Evolutionary conservation across 2,797 vertebrate species (phyloP).

Genomic region (Ceryle rudis): DNA sequence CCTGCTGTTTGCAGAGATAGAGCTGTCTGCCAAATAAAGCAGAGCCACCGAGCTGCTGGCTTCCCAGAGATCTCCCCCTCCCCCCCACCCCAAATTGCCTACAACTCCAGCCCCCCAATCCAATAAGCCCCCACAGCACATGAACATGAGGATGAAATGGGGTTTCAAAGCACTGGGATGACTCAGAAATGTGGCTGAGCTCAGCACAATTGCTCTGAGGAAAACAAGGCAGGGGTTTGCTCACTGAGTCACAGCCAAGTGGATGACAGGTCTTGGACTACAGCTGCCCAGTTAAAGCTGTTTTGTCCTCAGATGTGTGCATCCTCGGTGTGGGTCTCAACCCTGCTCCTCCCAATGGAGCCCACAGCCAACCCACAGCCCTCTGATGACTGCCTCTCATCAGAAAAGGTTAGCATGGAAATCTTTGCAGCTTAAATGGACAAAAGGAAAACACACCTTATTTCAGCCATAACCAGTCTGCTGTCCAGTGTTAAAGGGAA

Average conservation of each 20-base stretch:
- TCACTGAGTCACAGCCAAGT: neutral
- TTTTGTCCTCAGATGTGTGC: neutral
- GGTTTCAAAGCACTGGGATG: neutral
- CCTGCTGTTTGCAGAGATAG: neutral
- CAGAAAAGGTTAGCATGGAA: neutral
- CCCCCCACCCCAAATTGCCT: neutral
- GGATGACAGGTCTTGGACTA: neutral
- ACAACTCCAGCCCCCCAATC: neutral
- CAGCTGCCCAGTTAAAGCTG: neutral
- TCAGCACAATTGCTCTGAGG: accelerated
- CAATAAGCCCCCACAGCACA: neutral
- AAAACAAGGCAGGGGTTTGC: neutral
- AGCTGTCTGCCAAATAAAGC: neutral
- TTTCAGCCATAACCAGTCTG: slow-evolving; percentile 11
- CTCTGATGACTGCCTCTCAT: neutral
- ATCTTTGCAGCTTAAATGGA: neutral
- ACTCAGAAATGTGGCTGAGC: neutral
- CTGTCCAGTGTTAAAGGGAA: neutral
- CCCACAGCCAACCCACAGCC: accelerated
- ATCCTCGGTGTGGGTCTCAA: neutral
- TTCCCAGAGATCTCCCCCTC: neutral
- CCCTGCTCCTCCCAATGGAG: accelerated
- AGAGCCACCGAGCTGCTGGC: neutral
- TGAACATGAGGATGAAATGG: neutral
- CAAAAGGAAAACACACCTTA: neutral